Conservation (phyloP, 2,797 vertebrate genomes). For the Simalia tracyae region DNA sequence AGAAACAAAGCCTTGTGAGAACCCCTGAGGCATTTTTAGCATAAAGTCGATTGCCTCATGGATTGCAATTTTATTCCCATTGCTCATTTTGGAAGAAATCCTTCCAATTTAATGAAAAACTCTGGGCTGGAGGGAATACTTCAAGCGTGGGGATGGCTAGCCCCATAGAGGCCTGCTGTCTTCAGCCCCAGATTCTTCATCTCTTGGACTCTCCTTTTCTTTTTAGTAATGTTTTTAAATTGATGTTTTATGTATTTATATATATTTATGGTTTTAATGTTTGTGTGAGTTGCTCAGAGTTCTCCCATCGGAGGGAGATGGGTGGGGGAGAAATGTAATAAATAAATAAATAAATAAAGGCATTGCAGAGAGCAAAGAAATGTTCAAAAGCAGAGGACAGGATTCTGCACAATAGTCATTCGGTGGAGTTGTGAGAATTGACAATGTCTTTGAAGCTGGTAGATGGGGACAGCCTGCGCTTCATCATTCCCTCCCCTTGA, state of each 20-base stretch:
- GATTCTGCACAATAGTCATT: neutral
- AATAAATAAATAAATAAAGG: too few relatives aligned
- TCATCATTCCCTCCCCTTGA: neutral
- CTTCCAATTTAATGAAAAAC: neutral
- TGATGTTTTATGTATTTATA: too few relatives aligned
- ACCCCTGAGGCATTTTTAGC: neutral
- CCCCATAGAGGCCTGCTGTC: too few relatives aligned
- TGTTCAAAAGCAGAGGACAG: neutral
- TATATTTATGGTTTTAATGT: too few relatives aligned
- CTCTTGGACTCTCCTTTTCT: too few relatives aligned
- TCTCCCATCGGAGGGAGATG: too few relatives aligned
- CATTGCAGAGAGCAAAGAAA: neutral
- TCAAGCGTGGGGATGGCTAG: too few relatives aligned
- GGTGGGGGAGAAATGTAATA: too few relatives aligned
- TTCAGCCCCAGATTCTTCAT: too few relatives aligned
- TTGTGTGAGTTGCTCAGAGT: too few relatives aligned
- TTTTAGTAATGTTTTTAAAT: too few relatives aligned
- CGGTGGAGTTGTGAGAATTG: neutral
- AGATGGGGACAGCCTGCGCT: too few relatives aligned
- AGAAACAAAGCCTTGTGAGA: neutral
- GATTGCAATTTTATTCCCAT: neutral
- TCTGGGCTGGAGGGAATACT: neutral
- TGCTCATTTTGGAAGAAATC: neutral
- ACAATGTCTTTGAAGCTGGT: neutral
- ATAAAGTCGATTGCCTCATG: neutral